phyloP scores from a whole-genome alignment of 2,113 vertebrate species.

The Tautogolabrus adspersus region DNA sequence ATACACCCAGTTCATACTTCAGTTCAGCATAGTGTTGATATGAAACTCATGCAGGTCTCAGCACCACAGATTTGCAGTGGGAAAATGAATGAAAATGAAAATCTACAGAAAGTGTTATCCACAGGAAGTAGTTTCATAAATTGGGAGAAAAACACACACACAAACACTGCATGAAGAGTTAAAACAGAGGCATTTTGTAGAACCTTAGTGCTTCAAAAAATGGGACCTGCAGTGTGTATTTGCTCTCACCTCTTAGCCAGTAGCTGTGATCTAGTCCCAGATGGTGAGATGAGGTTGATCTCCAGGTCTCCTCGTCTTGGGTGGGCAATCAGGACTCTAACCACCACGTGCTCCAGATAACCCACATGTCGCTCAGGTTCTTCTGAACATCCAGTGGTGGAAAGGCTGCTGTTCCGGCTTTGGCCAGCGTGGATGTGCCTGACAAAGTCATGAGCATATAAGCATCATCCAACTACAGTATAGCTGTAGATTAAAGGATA shows the following conservation, averaged over 20 bases:
- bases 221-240: neutral
- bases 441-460: neutral
- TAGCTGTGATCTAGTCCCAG: constrained; percentile 90
- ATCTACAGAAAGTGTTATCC: no score
- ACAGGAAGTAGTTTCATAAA: no score
- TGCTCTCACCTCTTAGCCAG: constrained; percentile 88
- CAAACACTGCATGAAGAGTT: no score
- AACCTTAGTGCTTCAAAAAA: no score
- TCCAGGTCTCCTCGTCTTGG: constrained; percentile 92
- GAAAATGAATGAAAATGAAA: no score
- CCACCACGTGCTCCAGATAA: constrained; percentile 91
- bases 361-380: constrained; percentile 84
- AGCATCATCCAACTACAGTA: neutral
- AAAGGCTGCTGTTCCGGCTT: constrained; percentile 82
- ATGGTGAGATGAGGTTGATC: constrained; percentile 90
- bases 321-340: constrained; percentile 86
- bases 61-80: no score
- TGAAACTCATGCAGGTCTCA: no score
- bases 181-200: no score
- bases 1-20: no score
- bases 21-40: neutral
- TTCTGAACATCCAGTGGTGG: constrained; percentile 84
- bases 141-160: neutral
- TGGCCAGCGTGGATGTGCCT: constrained; percentile 90
- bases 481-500: no score